Conservation (phyloP, 2,888 invertebrate genomes). For the Apoderus coryli region DNA sequence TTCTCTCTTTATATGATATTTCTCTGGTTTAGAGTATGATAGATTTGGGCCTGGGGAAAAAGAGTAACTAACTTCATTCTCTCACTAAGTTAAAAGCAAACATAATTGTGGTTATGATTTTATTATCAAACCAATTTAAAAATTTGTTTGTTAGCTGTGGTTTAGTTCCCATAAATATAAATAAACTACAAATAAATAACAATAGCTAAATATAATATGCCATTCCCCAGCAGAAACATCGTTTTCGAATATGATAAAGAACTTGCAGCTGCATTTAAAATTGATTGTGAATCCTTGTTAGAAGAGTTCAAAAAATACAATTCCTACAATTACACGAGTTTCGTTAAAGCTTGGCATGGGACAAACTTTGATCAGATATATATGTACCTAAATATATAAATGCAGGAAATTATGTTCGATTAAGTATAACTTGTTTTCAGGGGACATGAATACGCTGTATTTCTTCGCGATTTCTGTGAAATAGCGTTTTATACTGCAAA, state of each 20-base stretch:
- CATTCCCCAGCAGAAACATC: too few relatives aligned
- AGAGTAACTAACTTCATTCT: too few relatives aligned
- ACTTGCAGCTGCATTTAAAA: constrained; percentile 25
- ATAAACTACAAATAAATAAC: constrained; percentile 5
- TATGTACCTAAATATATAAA: constrained; percentile 18
- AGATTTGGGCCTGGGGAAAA: too few relatives aligned
- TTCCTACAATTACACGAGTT: constrained; percentile 19
- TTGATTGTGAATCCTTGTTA: constrained; percentile 24
- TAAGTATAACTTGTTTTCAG: constrained; percentile 19
- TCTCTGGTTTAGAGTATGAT: too few relatives aligned
- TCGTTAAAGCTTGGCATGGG: constrained; percentile 22
- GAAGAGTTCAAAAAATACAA: constrained; percentile 19
- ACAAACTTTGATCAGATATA: constrained; percentile 22
- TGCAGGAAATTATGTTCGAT: not conserved
- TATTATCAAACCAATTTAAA: too few relatives aligned
- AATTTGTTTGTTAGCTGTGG: too few relatives aligned
- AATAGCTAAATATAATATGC: constrained; percentile 9
- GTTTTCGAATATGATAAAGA: too few relatives aligned
- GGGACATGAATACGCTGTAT: constrained; percentile 18
- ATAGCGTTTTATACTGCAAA: constrained; percentile 22
- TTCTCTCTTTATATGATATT: too few relatives aligned
- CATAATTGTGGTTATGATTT: too few relatives aligned
- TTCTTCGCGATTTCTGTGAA: constrained; percentile 20
- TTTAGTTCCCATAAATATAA: constrained; percentile 11
- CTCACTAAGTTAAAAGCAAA: too few relatives aligned